Evolutionary conservation across 2,888 invertebrate species (phyloP).

Genomic region (Rhyacophila evoluta): DNA sequence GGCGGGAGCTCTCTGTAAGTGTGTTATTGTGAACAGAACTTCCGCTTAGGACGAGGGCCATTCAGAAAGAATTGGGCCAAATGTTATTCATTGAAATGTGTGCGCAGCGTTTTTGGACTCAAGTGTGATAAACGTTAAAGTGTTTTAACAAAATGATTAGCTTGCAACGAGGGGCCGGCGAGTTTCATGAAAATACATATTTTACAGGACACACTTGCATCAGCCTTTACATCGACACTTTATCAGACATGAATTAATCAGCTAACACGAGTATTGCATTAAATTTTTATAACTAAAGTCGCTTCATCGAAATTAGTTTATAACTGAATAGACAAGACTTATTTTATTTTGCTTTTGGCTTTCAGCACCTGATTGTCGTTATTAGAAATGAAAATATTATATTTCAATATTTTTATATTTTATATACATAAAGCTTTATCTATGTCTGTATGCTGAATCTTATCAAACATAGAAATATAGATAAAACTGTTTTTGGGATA

Average conservation of each 20-base stretch:
- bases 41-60: slow-evolving; percentile 32
- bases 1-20: slow-evolving; percentile 35
- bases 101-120: slow-evolving; percentile 27
- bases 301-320: too few relatives aligned
- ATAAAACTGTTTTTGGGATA: too few relatives aligned
- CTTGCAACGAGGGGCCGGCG: background rate
- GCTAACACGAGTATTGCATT: too few relatives aligned
- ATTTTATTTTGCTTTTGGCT: too few relatives aligned
- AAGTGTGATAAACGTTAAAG: slow-evolving; percentile 9
- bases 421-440: too few relatives aligned
- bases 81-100: slow-evolving; percentile 39
- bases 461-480: too few relatives aligned
- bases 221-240: background rate
- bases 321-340: too few relatives aligned
- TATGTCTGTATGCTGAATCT: too few relatives aligned
- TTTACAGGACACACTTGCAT: background rate
- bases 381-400: too few relatives aligned
- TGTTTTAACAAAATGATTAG: slow-evolving; percentile 19
- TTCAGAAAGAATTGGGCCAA: slow-evolving; percentile 42
- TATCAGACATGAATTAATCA: background rate
- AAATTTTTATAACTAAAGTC: too few relatives aligned
- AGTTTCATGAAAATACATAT: slow-evolving; percentile 14
- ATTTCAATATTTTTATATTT: too few relatives aligned
- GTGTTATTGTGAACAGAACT: slow-evolving; percentile 34
- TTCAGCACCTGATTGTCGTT: too few relatives aligned